These are phyloP conservation scores for Apocrypta bakeri DNA, from an alignment of 1,140 invertebrate species.

Conservation along the genomic window DNA sequence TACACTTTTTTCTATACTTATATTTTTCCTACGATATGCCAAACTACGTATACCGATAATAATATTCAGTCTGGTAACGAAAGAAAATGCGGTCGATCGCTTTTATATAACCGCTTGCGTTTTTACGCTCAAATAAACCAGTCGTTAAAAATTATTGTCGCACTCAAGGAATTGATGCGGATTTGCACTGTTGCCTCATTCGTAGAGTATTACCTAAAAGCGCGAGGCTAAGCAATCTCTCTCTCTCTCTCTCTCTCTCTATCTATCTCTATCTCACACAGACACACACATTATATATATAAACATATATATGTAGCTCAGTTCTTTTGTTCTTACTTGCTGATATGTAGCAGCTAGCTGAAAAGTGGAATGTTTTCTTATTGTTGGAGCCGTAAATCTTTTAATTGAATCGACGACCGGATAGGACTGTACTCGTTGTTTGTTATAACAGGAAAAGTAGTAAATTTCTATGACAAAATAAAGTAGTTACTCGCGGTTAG, in stretches of 20 bases:
- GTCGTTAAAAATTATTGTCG: slow-evolving; percentile 27
- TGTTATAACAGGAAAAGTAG: slow-evolving; percentile 24
- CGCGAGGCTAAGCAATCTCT: no score
- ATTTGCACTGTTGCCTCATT: slow-evolving; percentile 11
- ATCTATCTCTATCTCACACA: no score
- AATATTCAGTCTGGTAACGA: no score
- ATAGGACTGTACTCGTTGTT: not conserved
- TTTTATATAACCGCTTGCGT: not conserved
- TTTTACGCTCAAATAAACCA: not conserved
- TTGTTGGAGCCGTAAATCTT: slow-evolving; percentile 11
- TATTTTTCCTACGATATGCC: no score
- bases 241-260: no score
- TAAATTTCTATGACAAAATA: slow-evolving; percentile 33
- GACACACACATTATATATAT: no score
- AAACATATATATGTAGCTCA: not conserved
- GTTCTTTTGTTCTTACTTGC: not conserved
- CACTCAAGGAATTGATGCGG: not conserved
- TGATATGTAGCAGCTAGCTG: not conserved
- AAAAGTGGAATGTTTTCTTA: slow-evolving; percentile 21
- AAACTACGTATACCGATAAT: no score
- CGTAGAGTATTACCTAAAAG: slow-evolving; percentile 21
- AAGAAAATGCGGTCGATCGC: not conserved
- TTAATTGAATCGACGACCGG: slow-evolving; percentile 29
- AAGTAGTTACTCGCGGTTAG: slow-evolving; percentile 4
- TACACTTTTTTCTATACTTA: no score